phyloP scores from a whole-genome alignment of 2,113 vertebrate genomes.

The Etheostoma spectabile region DNA sequence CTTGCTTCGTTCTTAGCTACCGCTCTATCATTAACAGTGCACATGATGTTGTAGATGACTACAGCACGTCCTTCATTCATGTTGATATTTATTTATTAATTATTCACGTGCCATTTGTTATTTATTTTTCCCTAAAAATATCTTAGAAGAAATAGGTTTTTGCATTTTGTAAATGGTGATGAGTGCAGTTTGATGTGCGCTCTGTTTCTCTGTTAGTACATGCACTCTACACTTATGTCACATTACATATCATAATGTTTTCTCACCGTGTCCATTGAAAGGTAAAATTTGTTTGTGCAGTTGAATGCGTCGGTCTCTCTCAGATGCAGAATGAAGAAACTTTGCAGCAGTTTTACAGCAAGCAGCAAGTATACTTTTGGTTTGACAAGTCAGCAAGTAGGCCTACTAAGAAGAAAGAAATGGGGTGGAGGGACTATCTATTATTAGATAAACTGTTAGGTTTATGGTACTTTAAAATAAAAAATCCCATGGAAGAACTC shows the following conservation, averaged over 20 bases:
- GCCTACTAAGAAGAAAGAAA: background rate
- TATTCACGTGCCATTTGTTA: background rate
- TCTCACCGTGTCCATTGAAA: slow-evolving; percentile 34
- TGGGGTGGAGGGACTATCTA: slow-evolving; percentile 8
- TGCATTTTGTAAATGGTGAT: slow-evolving; percentile 20
- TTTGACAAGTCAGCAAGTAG: slow-evolving; percentile 52
- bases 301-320: slow-evolving; percentile 58
- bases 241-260: slow-evolving; percentile 37
- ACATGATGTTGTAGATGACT: slow-evolving; percentile 1
- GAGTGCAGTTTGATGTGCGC: background rate
- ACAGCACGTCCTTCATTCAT: background rate
- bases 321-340: slow-evolving; percentile 46
- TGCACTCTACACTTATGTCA: background rate
- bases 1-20: slow-evolving; percentile 8
- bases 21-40: background rate
- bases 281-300: slow-evolving; percentile 45
- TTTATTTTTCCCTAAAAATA: slow-evolving; percentile 14
- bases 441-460: slow-evolving; percentile 45
- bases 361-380: slow-evolving; percentile 27
- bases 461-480: slow-evolving; percentile 38
- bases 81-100: slow-evolving; percentile 25
- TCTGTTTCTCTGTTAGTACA: background rate
- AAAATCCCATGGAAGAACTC: slow-evolving; percentile 26
- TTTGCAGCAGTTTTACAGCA: slow-evolving; percentile 16
- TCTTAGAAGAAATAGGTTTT: slow-evolving; percentile 14